Conservation (phyloP, 2,113 vertebrate genomes). For the Leucoraja erinaceus region DNA sequence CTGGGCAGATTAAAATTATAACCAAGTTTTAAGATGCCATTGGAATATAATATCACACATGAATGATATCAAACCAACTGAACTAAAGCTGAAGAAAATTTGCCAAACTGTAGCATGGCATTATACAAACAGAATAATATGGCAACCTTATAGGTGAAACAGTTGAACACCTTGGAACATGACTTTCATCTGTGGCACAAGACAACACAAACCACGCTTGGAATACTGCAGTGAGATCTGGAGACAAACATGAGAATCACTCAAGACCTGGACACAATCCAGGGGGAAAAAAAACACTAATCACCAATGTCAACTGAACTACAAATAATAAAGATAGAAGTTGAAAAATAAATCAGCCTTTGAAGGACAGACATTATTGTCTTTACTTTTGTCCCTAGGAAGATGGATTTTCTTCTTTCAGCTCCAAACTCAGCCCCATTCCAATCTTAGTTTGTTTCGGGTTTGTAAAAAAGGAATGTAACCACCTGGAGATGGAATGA, state of each 20-base stretch:
- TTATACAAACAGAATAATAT: background rate
- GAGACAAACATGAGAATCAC: conserved; percentile 46
- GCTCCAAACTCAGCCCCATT: too few relatives aligned
- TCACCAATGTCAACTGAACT: conserved; percentile 51
- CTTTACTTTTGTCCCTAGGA: background rate
- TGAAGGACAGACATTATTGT: background rate
- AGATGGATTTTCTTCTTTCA: too few relatives aligned
- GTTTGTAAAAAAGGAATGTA: too few relatives aligned
- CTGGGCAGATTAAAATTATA: conserved; percentile 51
- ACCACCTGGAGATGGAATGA: too few relatives aligned
- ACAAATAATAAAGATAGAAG: conserved; percentile 41
- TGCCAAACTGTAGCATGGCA: conserved; percentile 48
- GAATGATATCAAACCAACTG: background rate
- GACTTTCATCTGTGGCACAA: conserved; percentile 50
- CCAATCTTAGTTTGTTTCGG: too few relatives aligned
- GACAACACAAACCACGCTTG: conserved; percentile 54
- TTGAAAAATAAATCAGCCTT: background rate
- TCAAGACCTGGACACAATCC: conserved; percentile 41
- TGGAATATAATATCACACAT: conserved; percentile 40
- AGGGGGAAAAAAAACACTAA: conserved; percentile 49
- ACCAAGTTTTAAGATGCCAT: too few relatives aligned
- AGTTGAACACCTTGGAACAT: conserved; percentile 43
- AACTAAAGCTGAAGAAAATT: conserved; percentile 42
- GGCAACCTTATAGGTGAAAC: conserved; percentile 50
- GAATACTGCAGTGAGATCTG: conserved; percentile 55